Base-by-base conservation (phyloP, 2,797 vertebrate genomes). In the Pantherophis alleghaniensis region DNA sequence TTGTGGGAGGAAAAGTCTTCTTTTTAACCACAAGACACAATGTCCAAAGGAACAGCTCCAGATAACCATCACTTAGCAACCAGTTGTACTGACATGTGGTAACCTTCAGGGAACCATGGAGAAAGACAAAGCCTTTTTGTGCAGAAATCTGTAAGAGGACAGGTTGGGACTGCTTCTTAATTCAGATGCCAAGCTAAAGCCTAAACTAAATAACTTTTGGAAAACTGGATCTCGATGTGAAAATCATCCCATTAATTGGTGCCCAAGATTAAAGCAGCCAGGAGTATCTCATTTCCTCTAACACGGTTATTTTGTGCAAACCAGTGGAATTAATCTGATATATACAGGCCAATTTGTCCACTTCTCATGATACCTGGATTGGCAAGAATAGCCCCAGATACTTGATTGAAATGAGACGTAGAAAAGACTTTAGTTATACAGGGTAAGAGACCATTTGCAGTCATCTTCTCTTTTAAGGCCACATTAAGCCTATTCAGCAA, bases 1-100 rank as follows among this genome's bases (percentile, higher is more conserved):
- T 59, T 11, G 16, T 0, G 2, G 91, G 91, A 5, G 90, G 92
- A 95, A 47, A 22, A 86, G 88, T 92, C 47, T 32, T 92, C 66
- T 83, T 83, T 83, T 83, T 93, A 96, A 98, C 97, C 97, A 96
- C 0, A 91, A 95, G 96, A 95, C 89, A 96, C 97, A 96, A 97
- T 97, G 97, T 98, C 97, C 93, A 96, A 97, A 98, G 96, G 96
- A 98, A 94, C 93, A 94, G 97, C 97, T 97, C 97, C 97, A 96
- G 96, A 97, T 96, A 97, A 96, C 95, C 93, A 94, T 98, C 98
- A 98, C 98, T 95, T 98, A 98, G 98, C 98, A 98, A 98, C 98
- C 94, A 92, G 66, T 90, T 57, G 10, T 94, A 87, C 94, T 91
- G 95, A 97, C 95, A 97, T 95, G 96, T 95, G 97, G 96, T 96